Conservation (phyloP, 2,888 invertebrate genomes). For the Tipula lateralis region DNA sequence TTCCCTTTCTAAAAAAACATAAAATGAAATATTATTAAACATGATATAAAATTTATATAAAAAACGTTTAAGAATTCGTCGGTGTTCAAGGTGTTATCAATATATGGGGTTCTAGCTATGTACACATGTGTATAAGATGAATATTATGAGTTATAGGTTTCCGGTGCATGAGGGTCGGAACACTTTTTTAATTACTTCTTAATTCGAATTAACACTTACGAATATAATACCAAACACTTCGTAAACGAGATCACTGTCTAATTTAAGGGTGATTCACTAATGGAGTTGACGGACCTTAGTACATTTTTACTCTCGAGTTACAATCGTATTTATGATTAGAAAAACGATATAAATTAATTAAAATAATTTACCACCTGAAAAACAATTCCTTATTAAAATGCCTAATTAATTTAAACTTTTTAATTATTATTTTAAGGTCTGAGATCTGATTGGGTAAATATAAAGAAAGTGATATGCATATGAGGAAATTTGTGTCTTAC, state of each 20-base stretch:
- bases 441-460: neutral
- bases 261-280: too few relatives aligned
- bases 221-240: neutral
- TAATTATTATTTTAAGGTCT: neutral
- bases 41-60: neutral
- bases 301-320: too few relatives aligned
- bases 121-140: neutral
- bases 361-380: neutral
- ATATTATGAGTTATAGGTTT: neutral
- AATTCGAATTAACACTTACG: neutral
- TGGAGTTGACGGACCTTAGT: too few relatives aligned
- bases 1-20: slow-evolving; percentile 6
- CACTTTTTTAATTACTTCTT: neutral
- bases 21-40: neutral
- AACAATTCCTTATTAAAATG: neutral
- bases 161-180: neutral
- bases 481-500: neutral
- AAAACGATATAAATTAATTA: neutral
- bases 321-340: too few relatives aligned
- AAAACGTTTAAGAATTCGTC: neutral
- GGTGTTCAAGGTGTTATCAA: neutral
- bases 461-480: slow-evolving; percentile 11
- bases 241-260: too few relatives aligned
- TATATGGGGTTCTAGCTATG: neutral
- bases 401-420: neutral